A percentile compares a stretch with the other conserved stretches of the same genome.
phyloP scores from a whole-genome alignment of 1,140 invertebrate species.

The Cydia fagiglandana region DNA sequence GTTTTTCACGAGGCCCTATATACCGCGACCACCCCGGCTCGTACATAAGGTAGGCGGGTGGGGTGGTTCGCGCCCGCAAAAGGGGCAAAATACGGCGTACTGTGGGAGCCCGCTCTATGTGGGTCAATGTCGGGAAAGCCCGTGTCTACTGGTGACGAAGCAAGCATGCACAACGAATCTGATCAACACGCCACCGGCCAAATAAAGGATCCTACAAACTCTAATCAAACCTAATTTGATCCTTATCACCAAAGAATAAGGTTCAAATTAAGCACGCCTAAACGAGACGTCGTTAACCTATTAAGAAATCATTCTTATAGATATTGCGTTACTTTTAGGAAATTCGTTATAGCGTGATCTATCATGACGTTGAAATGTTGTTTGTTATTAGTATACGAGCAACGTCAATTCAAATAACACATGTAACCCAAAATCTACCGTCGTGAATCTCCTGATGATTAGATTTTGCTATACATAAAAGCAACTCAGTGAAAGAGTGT shows the following conservation, averaged over 20 bases:
- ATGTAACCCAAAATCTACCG: too few species aligned
- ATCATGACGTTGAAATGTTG: not conserved
- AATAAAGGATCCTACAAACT: slow-evolving; percentile 66
- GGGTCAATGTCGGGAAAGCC: slow-evolving; percentile 82
- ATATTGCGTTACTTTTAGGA: slow-evolving; percentile 11
- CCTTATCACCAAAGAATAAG: slow-evolving; percentile 51
- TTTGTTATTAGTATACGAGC: not conserved
- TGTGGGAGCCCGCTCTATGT: slow-evolving; percentile 80
- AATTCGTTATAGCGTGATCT: not conserved
- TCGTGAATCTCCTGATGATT: too few species aligned
- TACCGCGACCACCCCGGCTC: slow-evolving; percentile 76
- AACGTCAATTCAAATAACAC: not conserved
- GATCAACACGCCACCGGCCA: slow-evolving; percentile 78
- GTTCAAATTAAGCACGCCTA: slow-evolving; percentile 42
- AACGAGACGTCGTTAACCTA: slow-evolving; percentile 2
- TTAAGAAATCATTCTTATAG: slow-evolving; percentile 25
- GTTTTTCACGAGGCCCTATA: slow-evolving; percentile 79
- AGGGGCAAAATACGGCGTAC: slow-evolving; percentile 79
- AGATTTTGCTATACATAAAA: too few species aligned
- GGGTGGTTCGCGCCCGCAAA: slow-evolving; percentile 78
- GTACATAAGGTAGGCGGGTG: slow-evolving; percentile 77
- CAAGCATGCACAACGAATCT: slow-evolving; percentile 79
- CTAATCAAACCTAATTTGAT: slow-evolving; percentile 42
- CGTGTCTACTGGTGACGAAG: slow-evolving; percentile 79
- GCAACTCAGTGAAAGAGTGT: too few species aligned